Base-by-base conservation (phyloP, 2,797 vertebrate genomes). In the Gymnothorax javanicus region DNA sequence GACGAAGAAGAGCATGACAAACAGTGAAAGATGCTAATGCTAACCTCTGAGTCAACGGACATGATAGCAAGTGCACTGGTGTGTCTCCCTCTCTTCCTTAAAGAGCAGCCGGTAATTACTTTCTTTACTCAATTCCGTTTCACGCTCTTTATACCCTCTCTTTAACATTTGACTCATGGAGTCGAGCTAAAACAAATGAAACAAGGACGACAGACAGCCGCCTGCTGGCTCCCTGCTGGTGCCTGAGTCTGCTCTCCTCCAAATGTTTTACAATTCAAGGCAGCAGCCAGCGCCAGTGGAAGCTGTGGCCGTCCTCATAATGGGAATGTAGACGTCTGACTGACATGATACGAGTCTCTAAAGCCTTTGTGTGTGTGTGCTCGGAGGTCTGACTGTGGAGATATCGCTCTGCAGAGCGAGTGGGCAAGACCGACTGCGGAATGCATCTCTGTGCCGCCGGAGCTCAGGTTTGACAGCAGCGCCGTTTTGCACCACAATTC, bases 21-120 rank as follows among this genome's bases (percentile, higher is more conserved):
- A 67, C 52, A 52, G 23, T n/a, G 54, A 33, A 27, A 15, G 20
- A 11, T 83, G 50, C 50, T 85, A 50, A 86, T 27, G 71, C 33
- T 83, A 73, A 57, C 73, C 54, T 62, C 75, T 11, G 56, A 75
- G 56, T 15, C 54, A 25, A 4, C 77, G 81, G 59, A 82, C 25
- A 85, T 15, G 50, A 71, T n/a, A 75, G 75, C 5, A n/a, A 77
- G 57, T 7, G 60, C 73, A 2, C 23, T 33, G 17, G 43, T 27
- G 64, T 54, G 5, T 81, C 50, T 87, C 83, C 60, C 43, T 52
- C 64, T 50, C 33, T 73, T 69, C 50, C 33, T 85, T 82, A 73
- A 82, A 85, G n/a, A 69, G 20, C 58, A 25, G 75, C 75, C 52
- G 73, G 25, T 85, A 50, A 82, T 81, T 85, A 85, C 43, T 58